phyloP scores from a whole-genome alignment of 2,888 invertebrate species.

The Calameuta filiformis region DNA sequence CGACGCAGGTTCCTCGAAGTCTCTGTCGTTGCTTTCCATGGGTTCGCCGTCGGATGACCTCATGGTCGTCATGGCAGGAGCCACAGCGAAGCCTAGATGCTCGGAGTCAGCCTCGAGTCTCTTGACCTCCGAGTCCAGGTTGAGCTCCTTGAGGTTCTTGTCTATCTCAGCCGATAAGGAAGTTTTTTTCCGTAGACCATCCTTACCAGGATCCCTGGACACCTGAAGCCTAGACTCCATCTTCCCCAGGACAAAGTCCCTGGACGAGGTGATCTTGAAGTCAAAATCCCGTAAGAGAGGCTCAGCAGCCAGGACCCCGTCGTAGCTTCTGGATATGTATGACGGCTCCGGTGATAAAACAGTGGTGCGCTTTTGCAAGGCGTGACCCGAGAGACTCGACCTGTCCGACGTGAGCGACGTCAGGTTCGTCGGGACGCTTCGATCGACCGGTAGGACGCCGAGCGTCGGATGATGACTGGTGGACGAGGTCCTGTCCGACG shows the following conservation, averaged over 20 bases:
- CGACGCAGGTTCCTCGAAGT: conserved; percentile 26
- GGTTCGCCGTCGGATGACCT: conserved; percentile 20
- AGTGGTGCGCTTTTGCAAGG: conserved; percentile 11
- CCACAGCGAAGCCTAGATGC: conserved; percentile 11
- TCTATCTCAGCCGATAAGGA: conserved; percentile 15
- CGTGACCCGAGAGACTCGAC: not conserved
- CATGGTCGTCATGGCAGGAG: conserved; percentile 13
- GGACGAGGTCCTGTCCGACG: conserved; percentile 9
- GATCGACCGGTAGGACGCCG: not conserved
- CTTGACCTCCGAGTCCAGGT: conserved; percentile 14
- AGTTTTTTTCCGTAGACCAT: conserved; percentile 3
- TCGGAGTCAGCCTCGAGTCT: conserved; percentile 8
- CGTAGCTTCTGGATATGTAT: conserved; percentile 18
- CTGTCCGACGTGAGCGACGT: not conserved
- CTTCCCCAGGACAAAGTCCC: conserved; percentile 39
- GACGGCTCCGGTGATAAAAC: conserved; percentile 18
- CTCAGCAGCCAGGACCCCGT: conserved; percentile 13
- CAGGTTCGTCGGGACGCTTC: not conserved
- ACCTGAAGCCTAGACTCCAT: conserved; percentile 35
- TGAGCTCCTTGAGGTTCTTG: conserved; percentile 19
- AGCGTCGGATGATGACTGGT: conserved; percentile 6
- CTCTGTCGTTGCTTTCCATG: conserved; percentile 19
- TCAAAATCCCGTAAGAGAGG: conserved; percentile 16
- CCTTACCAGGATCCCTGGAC: conserved; percentile 9
- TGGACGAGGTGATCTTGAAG: conserved; percentile 36